Evolutionary conservation across 2,888 invertebrate genomes (phyloP).

Genomic region (Gandaritis pyraliata): DNA sequence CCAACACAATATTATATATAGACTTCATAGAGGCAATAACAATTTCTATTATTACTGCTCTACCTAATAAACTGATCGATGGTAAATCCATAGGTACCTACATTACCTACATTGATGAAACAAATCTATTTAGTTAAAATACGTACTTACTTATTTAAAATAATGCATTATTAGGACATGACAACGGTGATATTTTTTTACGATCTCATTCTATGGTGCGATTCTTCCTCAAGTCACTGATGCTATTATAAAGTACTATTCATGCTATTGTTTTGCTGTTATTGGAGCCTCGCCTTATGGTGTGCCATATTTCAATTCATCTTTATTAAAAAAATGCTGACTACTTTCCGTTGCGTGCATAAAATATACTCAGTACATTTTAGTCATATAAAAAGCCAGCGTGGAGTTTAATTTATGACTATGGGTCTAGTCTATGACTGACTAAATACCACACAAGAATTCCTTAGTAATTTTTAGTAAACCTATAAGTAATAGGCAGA

Average conservation of each 20-base stretch:
- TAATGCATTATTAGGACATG: too few relatives aligned
- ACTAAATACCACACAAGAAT: too few relatives aligned
- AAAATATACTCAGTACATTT: too few relatives aligned
- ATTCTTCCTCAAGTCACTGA: too few relatives aligned
- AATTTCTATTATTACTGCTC: constrained; percentile 10
- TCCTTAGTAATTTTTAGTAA: too few relatives aligned
- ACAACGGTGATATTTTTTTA: too few relatives aligned
- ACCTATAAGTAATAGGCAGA: too few relatives aligned
- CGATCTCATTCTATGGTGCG: too few relatives aligned
- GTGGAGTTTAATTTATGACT: too few relatives aligned
- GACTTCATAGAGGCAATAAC: constrained; percentile 12
- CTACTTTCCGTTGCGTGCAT: not conserved
- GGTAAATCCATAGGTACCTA: not conserved
- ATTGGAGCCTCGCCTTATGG: not conserved
- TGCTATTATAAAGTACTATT: constrained; percentile 4
- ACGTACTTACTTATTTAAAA: too few relatives aligned
- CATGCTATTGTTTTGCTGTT: constrained; percentile 7
- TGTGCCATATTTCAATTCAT: not conserved
- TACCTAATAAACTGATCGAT: constrained; percentile 7
- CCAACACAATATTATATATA: constrained; percentile 20
- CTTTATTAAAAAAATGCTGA: constrained; percentile 6
- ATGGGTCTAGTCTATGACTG: too few relatives aligned
- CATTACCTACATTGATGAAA: constrained; percentile 1
- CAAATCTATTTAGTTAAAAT: constrained; percentile 1
- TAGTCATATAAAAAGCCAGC: too few relatives aligned